phyloP scores from a whole-genome alignment of 2,888 invertebrate genomes.

The Spodoptera picta region DNA sequence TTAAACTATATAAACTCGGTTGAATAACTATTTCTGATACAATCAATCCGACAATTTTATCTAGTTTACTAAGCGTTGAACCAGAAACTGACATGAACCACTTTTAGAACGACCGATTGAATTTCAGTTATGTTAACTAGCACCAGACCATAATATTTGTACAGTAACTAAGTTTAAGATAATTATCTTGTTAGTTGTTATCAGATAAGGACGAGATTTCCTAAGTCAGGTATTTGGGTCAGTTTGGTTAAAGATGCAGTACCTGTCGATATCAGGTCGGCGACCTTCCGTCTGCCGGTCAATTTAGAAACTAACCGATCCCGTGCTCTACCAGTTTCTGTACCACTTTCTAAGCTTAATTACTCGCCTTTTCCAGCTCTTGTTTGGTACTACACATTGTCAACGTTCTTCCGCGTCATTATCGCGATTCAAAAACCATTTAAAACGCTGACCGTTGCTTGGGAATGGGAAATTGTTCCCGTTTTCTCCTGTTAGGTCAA shows the following conservation, averaged over 20 bases:
- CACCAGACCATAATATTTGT: conserved; percentile 11
- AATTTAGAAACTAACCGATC: conserved; percentile 77
- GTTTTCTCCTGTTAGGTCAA: conserved; percentile 13
- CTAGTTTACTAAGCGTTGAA: conserved; percentile 38
- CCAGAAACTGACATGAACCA: conserved; percentile 27
- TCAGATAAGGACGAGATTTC: conserved; percentile 43
- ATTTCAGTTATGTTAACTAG: conserved; percentile 21
- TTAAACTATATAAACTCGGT: too few species aligned
- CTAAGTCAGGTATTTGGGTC: conserved; percentile 49
- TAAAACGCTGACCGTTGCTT: conserved; percentile 53
- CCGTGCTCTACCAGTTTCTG: conserved; percentile 71
- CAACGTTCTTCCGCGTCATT: conserved; percentile 79
- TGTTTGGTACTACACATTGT: conserved; percentile 75
- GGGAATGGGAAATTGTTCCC: conserved; percentile 46
- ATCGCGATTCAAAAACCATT: conserved; percentile 69
- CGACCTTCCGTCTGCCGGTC: conserved; percentile 70
- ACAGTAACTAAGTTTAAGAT: conserved; percentile 21
- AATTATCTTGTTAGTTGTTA: conserved; percentile 40
- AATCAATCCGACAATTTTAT: conserved; percentile 22
- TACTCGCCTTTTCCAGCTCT: conserved; percentile 76
- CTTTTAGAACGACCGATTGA: conserved; percentile 28
- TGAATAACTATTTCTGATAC: too few species aligned
- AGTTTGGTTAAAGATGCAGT: conserved; percentile 46
- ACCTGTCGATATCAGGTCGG: conserved; percentile 58
- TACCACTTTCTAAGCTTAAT: conserved; percentile 83